Evolutionary conservation across 2,888 invertebrate species (phyloP).

Genomic region (Eubasilissa splendida): DNA sequence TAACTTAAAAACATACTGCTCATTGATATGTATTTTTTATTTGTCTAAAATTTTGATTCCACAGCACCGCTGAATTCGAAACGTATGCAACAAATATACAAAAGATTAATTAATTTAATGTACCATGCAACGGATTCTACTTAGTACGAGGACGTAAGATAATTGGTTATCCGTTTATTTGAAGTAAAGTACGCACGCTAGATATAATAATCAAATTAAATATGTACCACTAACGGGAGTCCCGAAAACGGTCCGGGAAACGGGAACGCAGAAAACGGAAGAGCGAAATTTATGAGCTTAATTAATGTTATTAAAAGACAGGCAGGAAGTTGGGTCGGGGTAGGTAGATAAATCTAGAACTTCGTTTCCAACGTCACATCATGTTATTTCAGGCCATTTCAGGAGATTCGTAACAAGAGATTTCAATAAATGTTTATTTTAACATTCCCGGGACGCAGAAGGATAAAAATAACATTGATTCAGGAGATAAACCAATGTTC

Average conservation of each 20-base stretch:
- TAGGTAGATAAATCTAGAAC: neutral
- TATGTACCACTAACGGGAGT: neutral
- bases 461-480: neutral
- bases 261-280: conserved; percentile 30
- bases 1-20: too few relatives aligned
- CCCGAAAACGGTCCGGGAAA: neutral
- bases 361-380: neutral
- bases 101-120: too few relatives aligned
- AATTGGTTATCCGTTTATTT: neutral
- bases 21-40: too few relatives aligned
- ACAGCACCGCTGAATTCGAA: too few relatives aligned
- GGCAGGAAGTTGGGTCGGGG: conserved; percentile 12
- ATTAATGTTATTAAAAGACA: conserved; percentile 48
- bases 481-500: neutral
- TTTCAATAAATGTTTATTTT: conserved; percentile 8
- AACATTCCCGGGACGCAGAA: neutral
- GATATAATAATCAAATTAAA: neutral
- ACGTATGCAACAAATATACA: too few relatives aligned
- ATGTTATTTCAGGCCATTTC: conserved; percentile 10
- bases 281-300: conserved; percentile 44
- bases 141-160: too few relatives aligned
- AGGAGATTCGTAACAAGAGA: neutral
- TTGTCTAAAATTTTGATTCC: too few relatives aligned
- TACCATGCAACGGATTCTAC: too few relatives aligned
- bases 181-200: neutral